phyloP scores from a whole-genome alignment of 2,797 vertebrate species.

The Loriculus beryllinus region DNA sequence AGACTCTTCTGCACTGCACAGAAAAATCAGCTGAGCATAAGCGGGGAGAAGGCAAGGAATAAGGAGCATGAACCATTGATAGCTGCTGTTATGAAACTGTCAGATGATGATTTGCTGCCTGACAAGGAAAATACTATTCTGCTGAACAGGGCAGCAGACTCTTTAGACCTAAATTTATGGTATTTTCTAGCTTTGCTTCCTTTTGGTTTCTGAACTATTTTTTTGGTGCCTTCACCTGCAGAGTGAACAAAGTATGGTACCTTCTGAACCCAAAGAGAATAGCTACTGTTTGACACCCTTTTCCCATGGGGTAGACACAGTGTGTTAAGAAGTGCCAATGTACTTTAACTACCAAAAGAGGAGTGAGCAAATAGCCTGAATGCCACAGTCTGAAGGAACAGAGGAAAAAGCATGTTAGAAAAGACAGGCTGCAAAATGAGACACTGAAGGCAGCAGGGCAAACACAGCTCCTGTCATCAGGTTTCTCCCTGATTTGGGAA shows the following conservation, averaged over 20 bases:
- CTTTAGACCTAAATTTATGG: neutral
- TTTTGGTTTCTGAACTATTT: neutral
- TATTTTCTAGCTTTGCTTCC: neutral
- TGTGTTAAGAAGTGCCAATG: neutral
- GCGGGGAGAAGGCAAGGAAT: neutral
- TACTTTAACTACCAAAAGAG: neutral
- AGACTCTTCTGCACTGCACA: neutral
- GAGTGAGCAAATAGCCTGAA: neutral
- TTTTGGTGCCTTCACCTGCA: neutral
- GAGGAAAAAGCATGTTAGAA: neutral
- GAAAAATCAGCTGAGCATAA: neutral
- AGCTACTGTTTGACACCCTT: neutral
- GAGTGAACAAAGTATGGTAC: neutral
- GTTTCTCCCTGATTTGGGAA: constrained; percentile 18
- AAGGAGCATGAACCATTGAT: neutral
- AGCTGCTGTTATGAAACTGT: neutral
- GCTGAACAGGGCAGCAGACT: neutral
- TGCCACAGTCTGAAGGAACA: neutral
- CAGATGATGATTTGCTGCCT: neutral
- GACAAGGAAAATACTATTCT: neutral
- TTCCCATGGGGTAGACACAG: neutral
- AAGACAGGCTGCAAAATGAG: constrained; percentile 11
- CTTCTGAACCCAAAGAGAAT: neutral
- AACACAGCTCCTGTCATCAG: neutral
- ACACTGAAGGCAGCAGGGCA: neutral